These are phyloP conservation scores for Etheostoma spectabile DNA, from an alignment of 2,113 vertebrate genomes.

Conservation along the genomic window DNA sequence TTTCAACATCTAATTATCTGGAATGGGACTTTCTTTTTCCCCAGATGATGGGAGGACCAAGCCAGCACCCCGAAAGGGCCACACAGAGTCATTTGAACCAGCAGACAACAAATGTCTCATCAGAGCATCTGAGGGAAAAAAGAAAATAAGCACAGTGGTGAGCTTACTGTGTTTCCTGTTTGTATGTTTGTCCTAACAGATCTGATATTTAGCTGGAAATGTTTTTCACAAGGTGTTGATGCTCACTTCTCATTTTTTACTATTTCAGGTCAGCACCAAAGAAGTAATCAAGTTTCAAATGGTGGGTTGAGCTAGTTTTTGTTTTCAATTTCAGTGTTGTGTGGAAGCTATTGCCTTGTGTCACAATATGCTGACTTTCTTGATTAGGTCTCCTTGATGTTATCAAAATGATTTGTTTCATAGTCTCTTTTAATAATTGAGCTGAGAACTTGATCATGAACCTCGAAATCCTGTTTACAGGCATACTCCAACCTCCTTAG, in stretches of 20 bases:
- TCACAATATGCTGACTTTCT: not conserved
- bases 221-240: not conserved
- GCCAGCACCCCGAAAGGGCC: conserved; percentile 92
- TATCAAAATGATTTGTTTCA: not conserved
- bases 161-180: conserved; percentile 56
- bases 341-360: not conserved
- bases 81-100: conserved; percentile 90
- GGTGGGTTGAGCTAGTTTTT: conserved; percentile 84
- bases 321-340: not conserved
- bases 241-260: not conserved
- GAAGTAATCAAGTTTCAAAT: conserved; percentile 99
- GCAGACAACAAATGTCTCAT: conserved; percentile 97
- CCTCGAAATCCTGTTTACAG: conserved; percentile 72
- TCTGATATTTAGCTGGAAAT: not conserved
- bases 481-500: conserved; percentile 97
- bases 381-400: not conserved
- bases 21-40: not conserved
- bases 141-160: conserved; percentile 98
- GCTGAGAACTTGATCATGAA: not conserved
- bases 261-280: conserved; percentile 93
- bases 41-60: conserved; percentile 97
- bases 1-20: not conserved
- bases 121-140: conserved; percentile 97
- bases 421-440: not conserved
- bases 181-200: not conserved